These are phyloP conservation scores for Cathartes aura DNA, from an alignment of 2,113 vertebrate species.

Conservation along the genomic window DNA sequence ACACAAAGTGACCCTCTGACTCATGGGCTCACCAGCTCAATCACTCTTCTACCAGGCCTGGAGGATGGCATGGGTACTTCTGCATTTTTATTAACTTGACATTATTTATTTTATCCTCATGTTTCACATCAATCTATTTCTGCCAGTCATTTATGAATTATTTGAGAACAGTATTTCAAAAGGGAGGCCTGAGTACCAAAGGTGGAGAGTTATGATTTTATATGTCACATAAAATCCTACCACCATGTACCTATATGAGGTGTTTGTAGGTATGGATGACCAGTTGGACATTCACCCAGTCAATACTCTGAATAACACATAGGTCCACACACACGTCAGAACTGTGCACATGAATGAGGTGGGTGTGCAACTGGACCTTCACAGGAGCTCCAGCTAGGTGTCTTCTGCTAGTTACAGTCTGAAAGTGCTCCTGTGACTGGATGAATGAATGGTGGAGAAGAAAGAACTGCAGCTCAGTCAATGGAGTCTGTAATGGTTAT, in stretches of 20 bases:
- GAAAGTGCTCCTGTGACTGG: background rate
- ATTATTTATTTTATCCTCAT: background rate
- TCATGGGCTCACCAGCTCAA: rapidly evolving
- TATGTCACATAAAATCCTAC: background rate
- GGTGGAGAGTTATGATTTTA: background rate
- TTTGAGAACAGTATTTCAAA: background rate
- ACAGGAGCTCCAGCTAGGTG: background rate
- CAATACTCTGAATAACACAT: background rate
- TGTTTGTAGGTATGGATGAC: background rate
- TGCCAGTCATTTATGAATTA: background rate
- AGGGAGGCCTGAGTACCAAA: background rate
- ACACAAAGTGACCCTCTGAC: background rate
- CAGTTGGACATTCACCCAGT: background rate
- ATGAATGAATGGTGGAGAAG: background rate
- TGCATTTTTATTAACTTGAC: background rate
- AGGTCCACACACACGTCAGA: background rate
- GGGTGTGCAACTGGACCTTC: background rate
- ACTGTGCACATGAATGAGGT: background rate
- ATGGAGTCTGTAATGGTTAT: background rate
- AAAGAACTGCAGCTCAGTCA: background rate
- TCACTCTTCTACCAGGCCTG: background rate
- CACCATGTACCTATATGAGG: background rate
- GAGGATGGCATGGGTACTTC: background rate
- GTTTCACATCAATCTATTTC: background rate
- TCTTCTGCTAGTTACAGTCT: background rate